Base-by-base conservation (phyloP, 1,140 invertebrate genomes). In the Melitaea cinxia region DNA sequence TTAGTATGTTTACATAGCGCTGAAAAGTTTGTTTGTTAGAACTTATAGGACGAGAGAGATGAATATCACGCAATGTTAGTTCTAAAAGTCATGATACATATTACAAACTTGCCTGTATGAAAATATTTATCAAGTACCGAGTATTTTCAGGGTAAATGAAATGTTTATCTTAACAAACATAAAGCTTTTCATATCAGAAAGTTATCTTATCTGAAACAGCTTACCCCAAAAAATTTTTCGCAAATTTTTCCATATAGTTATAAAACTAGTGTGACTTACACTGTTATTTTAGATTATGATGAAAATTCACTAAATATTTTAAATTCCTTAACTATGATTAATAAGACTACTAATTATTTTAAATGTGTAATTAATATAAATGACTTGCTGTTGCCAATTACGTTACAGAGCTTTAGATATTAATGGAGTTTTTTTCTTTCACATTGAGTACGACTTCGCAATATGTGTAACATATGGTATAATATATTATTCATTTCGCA, bases 101-200 rank as follows among this genome's bases (percentile, higher is more conserved):
- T n/a, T n/a, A n/a, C n/a, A n/a, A n/a, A n/a, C n/a, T n/a, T 28
- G 26, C 7, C 3, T 3, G 26, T 28, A 28, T 28, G 7, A 3
- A 28, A 28, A 28, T 4, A 28, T n/a, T 4, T 28, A 7, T 4
- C 12, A 17, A 17, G 19, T 47, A 47, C 21, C 7, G 3, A 21
- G 12, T 24, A 21, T 47, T 47, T 23, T 21, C 19, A 12, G 42
- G 2, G 5, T 12, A 47, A 21, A 47, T 47, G 42, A 7, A 21
- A 1, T 10, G 19, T 47, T 42, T 47, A 47, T 47, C 42, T 12
- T 47, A 3, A 47, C 42, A 23, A n/a, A 47, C 42, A 47, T 47
- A 12, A 47, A 23, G 42, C 42, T 47, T 47, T 42, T 47, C 42
- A 47, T 47, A 47, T 47, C 42, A 23, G 19, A 2, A 23, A 21